Evolutionary conservation across 2,797 vertebrate genomes (phyloP), one percentile per base, ranked within the genome.

Genomic region (Poeciliopsis gracilis): DNA sequence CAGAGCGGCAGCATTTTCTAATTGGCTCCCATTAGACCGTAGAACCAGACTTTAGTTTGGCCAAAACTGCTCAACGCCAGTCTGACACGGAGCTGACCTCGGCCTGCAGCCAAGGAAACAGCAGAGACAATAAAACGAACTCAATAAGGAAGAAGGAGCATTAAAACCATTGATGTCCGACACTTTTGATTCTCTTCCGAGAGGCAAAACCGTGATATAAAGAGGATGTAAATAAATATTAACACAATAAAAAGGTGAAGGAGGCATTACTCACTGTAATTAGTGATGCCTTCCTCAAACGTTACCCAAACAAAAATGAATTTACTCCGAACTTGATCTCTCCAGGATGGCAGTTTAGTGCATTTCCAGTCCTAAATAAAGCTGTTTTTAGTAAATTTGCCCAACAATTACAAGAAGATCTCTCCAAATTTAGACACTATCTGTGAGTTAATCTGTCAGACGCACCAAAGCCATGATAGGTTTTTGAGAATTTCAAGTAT

Each of bases 1-100:
- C 78, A 36, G 36, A 20, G 59, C 36, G 49, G 51, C 5, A 41
- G 70, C 41, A 53, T 36, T 61, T 57, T 67, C 43, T 81, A 87
- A 90, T 85, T 83, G 81, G 82, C 74, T 57, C n/a, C 77, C 7
- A 77, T 81, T 49, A 78, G 79, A 80, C 18, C 67, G 71, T 76
- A 57, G 80, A 76, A 77, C 70, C 63, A 20, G 78, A 71, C 38
- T 47, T 43, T 10, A 43, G 55, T 45, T 33, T 80, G 46, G 23
- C 1, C 23, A 20, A 78, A 79, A 84, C 38, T 12, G 71, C n/a
- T 57, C 18, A 73, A 79, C 73, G 45, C 36, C 10, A 49, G 72
- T 73, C 66, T 18, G 78, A 82, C 66, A 41, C 1, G 49, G 25
- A 76, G n/a, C 23, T 43, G 16, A 72, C n/a, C 45, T 75, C n/a